phyloP scores from a whole-genome alignment of 2,888 invertebrate species.

The Cartodere bifasciata region DNA sequence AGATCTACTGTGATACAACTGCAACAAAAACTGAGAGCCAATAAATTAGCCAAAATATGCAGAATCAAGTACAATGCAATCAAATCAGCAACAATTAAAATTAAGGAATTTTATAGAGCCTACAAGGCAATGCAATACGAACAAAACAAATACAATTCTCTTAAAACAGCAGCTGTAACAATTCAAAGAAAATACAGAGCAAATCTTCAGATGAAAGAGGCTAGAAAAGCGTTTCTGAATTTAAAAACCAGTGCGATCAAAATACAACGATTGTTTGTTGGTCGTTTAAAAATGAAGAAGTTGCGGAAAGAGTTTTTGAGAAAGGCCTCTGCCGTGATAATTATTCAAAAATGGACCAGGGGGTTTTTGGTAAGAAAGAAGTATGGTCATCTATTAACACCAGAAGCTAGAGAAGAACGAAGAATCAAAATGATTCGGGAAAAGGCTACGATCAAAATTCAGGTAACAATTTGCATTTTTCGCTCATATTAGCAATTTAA shows the following conservation, averaged over 20 bases:
- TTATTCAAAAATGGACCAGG: conserved; percentile 32
- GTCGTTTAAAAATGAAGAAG: conserved; percentile 9
- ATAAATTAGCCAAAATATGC: conserved; percentile 19
- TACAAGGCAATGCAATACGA: too few relatives aligned
- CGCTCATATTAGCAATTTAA: conserved; percentile 1
- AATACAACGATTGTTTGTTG: conserved; percentile 12
- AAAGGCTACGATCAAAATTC: conserved; percentile 50
- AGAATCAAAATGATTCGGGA: conserved; percentile 29
- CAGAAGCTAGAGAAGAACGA: conserved; percentile 31
- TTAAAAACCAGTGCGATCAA: conserved; percentile 25
- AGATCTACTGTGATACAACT: conserved; percentile 30
- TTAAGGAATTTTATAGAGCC: too few relatives aligned
- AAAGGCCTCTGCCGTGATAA: conserved; percentile 20
- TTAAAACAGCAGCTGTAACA: conserved; percentile 21
- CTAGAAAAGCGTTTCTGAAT: conserved; percentile 31
- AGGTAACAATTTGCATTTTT: conserved; percentile 32
- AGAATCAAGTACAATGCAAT: conserved; percentile 19
- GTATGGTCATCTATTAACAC: conserved; percentile 18
- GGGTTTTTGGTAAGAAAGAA: conserved; percentile 23
- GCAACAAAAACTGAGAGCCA: conserved; percentile 29
- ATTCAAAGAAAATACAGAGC: conserved; percentile 43
- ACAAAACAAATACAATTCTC: conserved; percentile 21
- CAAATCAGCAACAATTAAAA: conserved; percentile 31
- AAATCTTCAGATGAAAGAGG: conserved; percentile 29
- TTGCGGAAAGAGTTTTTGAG: conserved; percentile 12